These are phyloP conservation scores for Nomia melanderi DNA, from an alignment of 1,140 invertebrate genomes.

Conservation along the genomic window DNA sequence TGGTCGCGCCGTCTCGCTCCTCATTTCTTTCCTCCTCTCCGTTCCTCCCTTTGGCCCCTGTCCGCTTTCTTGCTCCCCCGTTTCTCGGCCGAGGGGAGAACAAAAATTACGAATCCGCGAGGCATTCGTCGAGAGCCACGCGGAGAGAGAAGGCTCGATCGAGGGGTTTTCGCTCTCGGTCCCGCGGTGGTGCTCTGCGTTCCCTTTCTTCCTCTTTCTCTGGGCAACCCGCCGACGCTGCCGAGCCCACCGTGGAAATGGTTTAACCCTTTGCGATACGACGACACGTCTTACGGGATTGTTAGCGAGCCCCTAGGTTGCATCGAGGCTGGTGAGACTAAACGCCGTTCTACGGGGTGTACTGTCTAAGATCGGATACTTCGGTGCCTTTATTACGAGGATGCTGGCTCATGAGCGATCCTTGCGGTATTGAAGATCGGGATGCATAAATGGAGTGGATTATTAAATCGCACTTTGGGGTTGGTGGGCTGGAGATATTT, in stretches of 20 bases:
- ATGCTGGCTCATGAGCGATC: too few relatives aligned
- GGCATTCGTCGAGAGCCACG: conserved; percentile 55
- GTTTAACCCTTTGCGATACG: conserved; percentile 9
- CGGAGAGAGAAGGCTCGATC: conserved; percentile 45
- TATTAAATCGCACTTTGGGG: too few relatives aligned
- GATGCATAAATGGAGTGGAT: too few relatives aligned
- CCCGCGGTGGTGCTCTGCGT: conserved; percentile 10
- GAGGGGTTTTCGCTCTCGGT: conserved; percentile 49
- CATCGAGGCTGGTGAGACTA: too few relatives aligned
- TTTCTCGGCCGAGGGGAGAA: conserved; percentile 54
- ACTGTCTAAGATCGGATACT: too few relatives aligned
- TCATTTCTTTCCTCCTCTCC: neutral
- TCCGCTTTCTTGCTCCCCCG: conserved; percentile 35
- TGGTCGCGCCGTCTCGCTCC: too few relatives aligned
- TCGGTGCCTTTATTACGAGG: too few relatives aligned
- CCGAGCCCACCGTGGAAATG: conserved; percentile 14
- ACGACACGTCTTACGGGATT: too few relatives aligned
- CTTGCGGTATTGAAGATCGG: too few relatives aligned
- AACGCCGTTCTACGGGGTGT: too few relatives aligned
- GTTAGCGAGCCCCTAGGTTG: too few relatives aligned
- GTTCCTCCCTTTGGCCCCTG: neutral
- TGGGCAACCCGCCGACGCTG: conserved; percentile 26
- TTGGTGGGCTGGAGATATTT: too few relatives aligned
- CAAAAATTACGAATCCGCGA: conserved; percentile 62
- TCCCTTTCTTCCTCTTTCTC: neutral